Conservation (phyloP, 2,888 invertebrate genomes). For the Lamellibrachia satsuma region DNA sequence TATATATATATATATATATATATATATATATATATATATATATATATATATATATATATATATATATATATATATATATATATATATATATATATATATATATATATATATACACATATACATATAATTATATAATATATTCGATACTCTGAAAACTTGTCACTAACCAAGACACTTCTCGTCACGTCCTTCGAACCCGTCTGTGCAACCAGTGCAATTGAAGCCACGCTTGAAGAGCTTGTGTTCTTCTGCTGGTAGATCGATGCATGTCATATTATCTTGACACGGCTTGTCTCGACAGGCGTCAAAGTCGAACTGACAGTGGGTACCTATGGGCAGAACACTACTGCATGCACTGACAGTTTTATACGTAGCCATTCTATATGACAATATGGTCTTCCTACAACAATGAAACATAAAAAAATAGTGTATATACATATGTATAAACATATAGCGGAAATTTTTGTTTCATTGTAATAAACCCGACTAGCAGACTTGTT, state of each 20-base stretch:
- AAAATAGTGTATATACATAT: no score
- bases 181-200: neutral
- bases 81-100: neutral
- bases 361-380: neutral
- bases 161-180: slow-evolving; percentile 22
- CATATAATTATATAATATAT: neutral
- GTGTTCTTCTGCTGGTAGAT: slow-evolving; percentile 18
- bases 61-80: no score
- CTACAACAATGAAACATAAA: no score
- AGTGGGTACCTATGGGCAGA: slow-evolving; percentile 19
- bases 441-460: no score
- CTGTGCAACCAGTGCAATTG: slow-evolving; percentile 20
- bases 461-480: no score
- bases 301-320: slow-evolving; percentile 21
- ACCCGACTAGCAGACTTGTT: no score
- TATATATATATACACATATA: neutral
- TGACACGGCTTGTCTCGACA: slow-evolving; percentile 24
- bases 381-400: no score
- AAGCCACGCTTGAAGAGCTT: neutral
- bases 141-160: neutral
- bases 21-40: no score
- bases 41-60: no score
- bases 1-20: no score
- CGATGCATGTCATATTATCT: neutral
- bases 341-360: neutral